phyloP scores from a whole-genome alignment of 1,140 invertebrate species.

The Sminthurides bifidus region DNA sequence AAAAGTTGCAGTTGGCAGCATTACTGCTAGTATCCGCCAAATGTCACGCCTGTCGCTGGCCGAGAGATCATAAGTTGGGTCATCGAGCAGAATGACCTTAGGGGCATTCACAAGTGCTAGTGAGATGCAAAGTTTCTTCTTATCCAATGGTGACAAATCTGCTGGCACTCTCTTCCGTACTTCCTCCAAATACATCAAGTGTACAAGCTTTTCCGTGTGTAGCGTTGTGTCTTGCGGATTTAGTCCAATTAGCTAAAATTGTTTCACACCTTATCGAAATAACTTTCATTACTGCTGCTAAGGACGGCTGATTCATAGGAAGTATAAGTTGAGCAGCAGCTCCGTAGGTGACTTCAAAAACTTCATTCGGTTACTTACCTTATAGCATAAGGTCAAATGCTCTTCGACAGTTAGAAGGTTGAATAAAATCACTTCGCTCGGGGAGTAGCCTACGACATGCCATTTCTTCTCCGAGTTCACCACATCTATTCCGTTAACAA shows the following conservation, averaged over 20 bases:
- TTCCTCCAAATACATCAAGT: slow-evolving; percentile 10
- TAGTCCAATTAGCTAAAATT: neutral
- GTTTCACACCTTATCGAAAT: no score
- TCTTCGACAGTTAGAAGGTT: slow-evolving; percentile 20
- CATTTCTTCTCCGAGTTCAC: neutral
- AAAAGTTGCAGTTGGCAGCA: neutral
- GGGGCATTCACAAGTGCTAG: slow-evolving; percentile 19
- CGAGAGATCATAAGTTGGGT: neutral
- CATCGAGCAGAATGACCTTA: slow-evolving; percentile 13
- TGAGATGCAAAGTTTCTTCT: slow-evolving; percentile 12
- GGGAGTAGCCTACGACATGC: slow-evolving; percentile 15
- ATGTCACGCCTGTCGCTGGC: no score
- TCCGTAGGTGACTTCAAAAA: neutral
- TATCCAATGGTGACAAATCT: slow-evolving; percentile 9
- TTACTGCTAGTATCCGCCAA: no score
- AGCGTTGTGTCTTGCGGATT: no score
- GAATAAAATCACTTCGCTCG: slow-evolving; percentile 17
- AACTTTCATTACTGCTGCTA: no score
- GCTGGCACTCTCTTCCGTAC: neutral
- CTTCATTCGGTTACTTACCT: neutral
- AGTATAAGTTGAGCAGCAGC: neutral
- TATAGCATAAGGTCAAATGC: slow-evolving; percentile 19
- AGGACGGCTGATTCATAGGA: no score
- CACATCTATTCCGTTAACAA: slow-evolving; percentile 13
- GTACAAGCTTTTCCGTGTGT: no score